Percentiles rank a stretch among this genome's conserved stretches.
These are phyloP conservation scores for Leucoptera coffeella DNA, from an alignment of 2,888 invertebrate species.

Conservation along the genomic window DNA sequence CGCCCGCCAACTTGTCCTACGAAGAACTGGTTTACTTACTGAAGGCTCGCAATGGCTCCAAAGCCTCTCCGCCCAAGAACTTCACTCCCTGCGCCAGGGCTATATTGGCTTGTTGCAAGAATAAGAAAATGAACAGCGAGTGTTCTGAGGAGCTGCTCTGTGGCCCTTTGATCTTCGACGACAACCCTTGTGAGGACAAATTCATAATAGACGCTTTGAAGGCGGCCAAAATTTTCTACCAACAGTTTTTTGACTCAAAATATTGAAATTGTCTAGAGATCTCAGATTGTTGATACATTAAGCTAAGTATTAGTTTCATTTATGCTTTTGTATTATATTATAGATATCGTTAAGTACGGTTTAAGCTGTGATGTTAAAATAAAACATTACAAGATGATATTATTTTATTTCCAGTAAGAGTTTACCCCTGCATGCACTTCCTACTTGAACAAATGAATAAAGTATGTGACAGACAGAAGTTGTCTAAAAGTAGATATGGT, in stretches of 20 bases:
- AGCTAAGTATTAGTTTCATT: no score
- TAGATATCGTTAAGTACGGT: no score
- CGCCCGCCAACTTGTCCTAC: slow-evolving; percentile 15
- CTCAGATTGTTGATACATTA: no score
- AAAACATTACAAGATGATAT: no score
- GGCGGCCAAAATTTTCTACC: slow-evolving; percentile 29
- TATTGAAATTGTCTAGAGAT: neutral
- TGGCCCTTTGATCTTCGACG: slow-evolving; percentile 68
- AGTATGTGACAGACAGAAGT: no score
- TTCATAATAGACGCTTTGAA: slow-evolving; percentile 53
- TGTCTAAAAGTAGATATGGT: no score
- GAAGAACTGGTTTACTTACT: slow-evolving; percentile 27
- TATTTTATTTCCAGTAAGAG: no score
- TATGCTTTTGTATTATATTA: no score
- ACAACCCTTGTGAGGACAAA: slow-evolving; percentile 63
- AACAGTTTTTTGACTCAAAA: slow-evolving; percentile 12
- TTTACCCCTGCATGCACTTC: no score
- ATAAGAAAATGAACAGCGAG: slow-evolving; percentile 29
- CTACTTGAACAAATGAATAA: no score
- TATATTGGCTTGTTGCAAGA: slow-evolving; percentile 66
- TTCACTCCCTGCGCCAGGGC: slow-evolving; percentile 68
- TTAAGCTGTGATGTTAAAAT: no score
- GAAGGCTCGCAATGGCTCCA: slow-evolving; percentile 14
- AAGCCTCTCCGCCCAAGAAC: slow-evolving; percentile 9
- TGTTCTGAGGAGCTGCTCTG: slow-evolving; percentile 72